phyloP scores from a whole-genome alignment of 2,888 invertebrate genomes.

The Dysmachus trigonus region DNA sequence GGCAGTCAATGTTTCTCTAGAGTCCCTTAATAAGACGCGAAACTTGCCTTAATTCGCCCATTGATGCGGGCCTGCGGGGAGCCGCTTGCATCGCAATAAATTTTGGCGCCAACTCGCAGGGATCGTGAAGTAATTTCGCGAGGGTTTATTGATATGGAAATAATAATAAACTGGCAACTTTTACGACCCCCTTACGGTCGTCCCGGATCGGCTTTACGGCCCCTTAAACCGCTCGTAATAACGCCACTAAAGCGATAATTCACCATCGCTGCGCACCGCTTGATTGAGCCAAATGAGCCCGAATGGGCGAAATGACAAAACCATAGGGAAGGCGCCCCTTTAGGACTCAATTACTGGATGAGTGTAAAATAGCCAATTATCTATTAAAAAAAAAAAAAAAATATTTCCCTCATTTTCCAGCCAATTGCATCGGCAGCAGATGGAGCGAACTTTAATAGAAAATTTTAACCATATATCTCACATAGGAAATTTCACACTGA shows the following conservation, averaged over 20 bases:
- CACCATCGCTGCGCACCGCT: background rate
- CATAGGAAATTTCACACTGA: too few relatives aligned
- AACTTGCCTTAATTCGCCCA: constrained; percentile 14
- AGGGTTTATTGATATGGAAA: constrained; percentile 36
- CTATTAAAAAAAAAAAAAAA: background rate
- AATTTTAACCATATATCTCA: too few relatives aligned
- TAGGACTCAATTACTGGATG: background rate
- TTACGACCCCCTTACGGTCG: background rate
- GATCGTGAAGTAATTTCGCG: background rate
- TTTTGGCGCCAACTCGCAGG: constrained; percentile 13
- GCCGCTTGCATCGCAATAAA: background rate
- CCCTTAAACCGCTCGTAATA: background rate
- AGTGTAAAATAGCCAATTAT: background rate
- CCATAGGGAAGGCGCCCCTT: background rate
- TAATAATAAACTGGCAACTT: constrained; percentile 25
- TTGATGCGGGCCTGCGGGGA: background rate
- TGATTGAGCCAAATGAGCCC: background rate
- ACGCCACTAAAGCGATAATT: constrained; percentile 5
- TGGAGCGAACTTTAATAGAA: background rate
- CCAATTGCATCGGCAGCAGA: background rate
- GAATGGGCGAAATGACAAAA: background rate
- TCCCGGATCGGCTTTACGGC: background rate
- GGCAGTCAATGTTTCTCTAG: background rate
- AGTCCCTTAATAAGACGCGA: background rate
- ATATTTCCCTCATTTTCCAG: background rate